Base-by-base conservation (phyloP, 2,888 invertebrate species). In the Chloroclysta siterata region DNA sequence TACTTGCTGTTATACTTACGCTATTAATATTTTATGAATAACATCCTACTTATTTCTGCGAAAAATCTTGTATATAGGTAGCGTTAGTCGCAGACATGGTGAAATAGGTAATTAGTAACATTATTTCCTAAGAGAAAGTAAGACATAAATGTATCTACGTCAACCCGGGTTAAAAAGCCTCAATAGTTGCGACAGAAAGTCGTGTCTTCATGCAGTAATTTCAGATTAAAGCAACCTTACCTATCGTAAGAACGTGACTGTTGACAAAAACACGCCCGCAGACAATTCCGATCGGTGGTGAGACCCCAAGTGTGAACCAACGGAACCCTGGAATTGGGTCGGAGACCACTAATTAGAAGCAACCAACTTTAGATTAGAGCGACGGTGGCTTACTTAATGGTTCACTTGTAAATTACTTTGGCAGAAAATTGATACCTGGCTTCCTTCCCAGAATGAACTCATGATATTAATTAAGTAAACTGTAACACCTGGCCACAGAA, bases 231-330 rank as follows among this genome's bases (percentile, higher is more conserved):
- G 83, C 86, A 85, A 87, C 82, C 81, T 82, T 80, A 22, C 22
- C 22, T 22, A 60, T 55, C 53, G 60, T 80, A 78, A 22, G 56
- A 80, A 78, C 87, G 87, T 86, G 87, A 86, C 84, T 86, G 84
- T 85, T 86, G 85, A 86, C 86, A 84, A 86, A 86, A 87, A 87
- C 85, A 83, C 71, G 76, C 76, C 72, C 70, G 66, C 69, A 82
- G 80, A 80, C 80, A 79, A 81, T 80, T 72, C 66, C 77, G 72
- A 79, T 79, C 81, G 76, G 71, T 60, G 71, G 66, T 67, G 72
- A 72, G 78, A 78, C 76, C 71, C 74, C 74, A 71, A 71, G 69
- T 61, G 69, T 63, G 60, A 60, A 62, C 42, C 41, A 48, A 66
- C 63, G 15, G 52, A 68, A 63, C 66, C 70, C 57, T 57, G 36